A percentile compares a stretch with the other conserved stretches of the same genome.
These are phyloP conservation scores for Leucophora obtusa DNA, from an alignment of 2,888 invertebrate species.

Conservation along the genomic window DNA sequence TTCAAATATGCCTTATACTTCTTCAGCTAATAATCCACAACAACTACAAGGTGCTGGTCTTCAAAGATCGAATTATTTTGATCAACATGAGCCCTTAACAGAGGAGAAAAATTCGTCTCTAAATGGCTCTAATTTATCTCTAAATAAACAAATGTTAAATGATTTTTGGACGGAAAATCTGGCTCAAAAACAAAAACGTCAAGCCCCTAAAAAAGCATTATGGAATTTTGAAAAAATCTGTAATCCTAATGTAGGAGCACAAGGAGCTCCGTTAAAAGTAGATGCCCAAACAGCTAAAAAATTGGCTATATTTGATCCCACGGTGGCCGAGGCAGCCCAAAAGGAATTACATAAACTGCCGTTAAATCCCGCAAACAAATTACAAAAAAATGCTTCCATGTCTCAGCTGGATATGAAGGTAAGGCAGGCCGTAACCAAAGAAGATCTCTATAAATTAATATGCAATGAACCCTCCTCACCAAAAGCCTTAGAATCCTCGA, in stretches of 20 bases:
- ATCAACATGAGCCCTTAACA: constrained; percentile 18
- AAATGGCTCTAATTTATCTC: constrained; percentile 73
- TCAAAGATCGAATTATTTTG: constrained; percentile 41
- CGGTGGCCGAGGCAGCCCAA: constrained; percentile 75
- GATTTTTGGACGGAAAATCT: constrained; percentile 78
- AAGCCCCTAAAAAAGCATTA: constrained; percentile 74
- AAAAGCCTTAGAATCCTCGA: constrained; percentile 29
- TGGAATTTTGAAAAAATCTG: constrained; percentile 79
- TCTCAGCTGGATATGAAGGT: constrained; percentile 77
- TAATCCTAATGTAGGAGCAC: constrained; percentile 69
- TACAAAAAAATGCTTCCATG: constrained; percentile 77
- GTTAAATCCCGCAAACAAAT: constrained; percentile 67
- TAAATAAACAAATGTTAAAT: constrained; percentile 77
- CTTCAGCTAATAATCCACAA: constrained; percentile 10
- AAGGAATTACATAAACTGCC: constrained; percentile 71
- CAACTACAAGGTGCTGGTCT: not conserved
- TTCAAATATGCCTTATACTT: constrained; percentile 71
- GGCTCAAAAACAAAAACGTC: constrained; percentile 72
- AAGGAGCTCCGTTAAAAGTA: constrained; percentile 73
- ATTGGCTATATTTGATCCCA: constrained; percentile 75
- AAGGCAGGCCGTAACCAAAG: constrained; percentile 77
- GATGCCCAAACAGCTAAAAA: constrained; percentile 76
- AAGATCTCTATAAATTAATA: constrained; percentile 78
- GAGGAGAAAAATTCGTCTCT: constrained; percentile 66
- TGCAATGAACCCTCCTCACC: constrained; percentile 75